phyloP scores from a whole-genome alignment of 2,797 vertebrate genomes.

The Natrix natrix region DNA sequence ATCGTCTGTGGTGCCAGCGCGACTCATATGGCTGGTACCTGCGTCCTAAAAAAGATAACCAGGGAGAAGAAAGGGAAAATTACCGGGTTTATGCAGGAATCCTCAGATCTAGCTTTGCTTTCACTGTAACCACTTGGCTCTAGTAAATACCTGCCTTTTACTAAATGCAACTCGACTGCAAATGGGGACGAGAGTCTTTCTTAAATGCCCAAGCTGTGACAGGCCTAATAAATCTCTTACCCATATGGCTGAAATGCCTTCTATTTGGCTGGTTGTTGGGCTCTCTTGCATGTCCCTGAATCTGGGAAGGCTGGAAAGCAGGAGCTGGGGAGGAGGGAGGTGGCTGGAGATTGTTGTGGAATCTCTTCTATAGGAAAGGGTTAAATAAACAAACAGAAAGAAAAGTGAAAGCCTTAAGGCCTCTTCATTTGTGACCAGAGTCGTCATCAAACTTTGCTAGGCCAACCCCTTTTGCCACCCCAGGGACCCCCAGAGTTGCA shows the following conservation, averaged over 20 bases:
- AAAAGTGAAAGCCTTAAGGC: neutral
- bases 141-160: too few relatives aligned
- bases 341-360: conserved; percentile 63
- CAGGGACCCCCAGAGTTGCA: neutral
- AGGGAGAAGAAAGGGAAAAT: neutral
- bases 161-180: too few relatives aligned
- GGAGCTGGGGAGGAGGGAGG: conserved; percentile 36
- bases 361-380: conserved; percentile 35
- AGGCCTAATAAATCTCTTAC: conserved; percentile 48
- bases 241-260: conserved; percentile 86
- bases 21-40: too few relatives aligned
- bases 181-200: too few relatives aligned
- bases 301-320: conserved; percentile 73
- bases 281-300: conserved; percentile 88
- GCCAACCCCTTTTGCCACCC: neutral
- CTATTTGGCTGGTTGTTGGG: conserved; percentile 82
- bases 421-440: neutral
- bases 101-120: too few relatives aligned
- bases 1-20: too few relatives aligned
- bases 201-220: too few relatives aligned
- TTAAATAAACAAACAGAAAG: neutral
- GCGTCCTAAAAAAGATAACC: neutral
- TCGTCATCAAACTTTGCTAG: neutral
- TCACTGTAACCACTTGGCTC: too few relatives aligned
- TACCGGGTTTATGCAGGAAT: neutral